Evolutionary conservation across 2,797 vertebrate species (phyloP), one percentile per base, ranked within the genome.

Genomic region (Dromococcyx pavoninus): DNA sequence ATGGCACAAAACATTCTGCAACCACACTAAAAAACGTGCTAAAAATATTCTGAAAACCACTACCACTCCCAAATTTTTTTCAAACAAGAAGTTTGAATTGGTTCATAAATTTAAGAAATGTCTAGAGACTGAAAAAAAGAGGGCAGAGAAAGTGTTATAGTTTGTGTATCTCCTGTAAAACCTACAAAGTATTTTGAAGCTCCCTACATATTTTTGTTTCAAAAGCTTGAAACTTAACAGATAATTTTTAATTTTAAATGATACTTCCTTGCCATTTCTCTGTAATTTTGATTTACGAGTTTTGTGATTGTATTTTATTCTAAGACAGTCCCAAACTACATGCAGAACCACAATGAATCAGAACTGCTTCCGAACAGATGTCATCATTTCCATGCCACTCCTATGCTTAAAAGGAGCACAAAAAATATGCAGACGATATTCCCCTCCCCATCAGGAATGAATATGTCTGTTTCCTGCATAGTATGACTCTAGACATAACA

Each of bases 361-460:
- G 17, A 86, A 35, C 15, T 23, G 17, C 12, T 64, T 66, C 79
- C 64, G 28, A 56, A n/a, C 7, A 48, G 3, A 1, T 32, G 11
- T 25, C 25, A 32, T 18, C 6, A 1, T 39, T 79, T 50, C 28
- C 24, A 61, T 32, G 13, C 3, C 10, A 30, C 61, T 90, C 23
- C 15, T 10, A 84, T 37, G 8, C 17, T 13, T 0, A 43, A 5
- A 74, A 2, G 32, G 16, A 43, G 13, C 35, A 39, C 7, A 60
- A 71, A 44, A 57, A 74, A 60, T 7, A 48, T 6, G 10, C 18
- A 72, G n/a, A 60, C 10, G 23, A 35, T 33, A 17, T 8, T 72
- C 4, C 5, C 21, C 28, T 30, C 1, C 2, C 8, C 2, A 2
- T 51, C 54, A 67, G 64, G 41, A 53, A 76, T 14, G 2, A 54